Evolutionary conservation across 2,888 invertebrate genomes (phyloP).

Genomic region (Eilema griseolum): DNA sequence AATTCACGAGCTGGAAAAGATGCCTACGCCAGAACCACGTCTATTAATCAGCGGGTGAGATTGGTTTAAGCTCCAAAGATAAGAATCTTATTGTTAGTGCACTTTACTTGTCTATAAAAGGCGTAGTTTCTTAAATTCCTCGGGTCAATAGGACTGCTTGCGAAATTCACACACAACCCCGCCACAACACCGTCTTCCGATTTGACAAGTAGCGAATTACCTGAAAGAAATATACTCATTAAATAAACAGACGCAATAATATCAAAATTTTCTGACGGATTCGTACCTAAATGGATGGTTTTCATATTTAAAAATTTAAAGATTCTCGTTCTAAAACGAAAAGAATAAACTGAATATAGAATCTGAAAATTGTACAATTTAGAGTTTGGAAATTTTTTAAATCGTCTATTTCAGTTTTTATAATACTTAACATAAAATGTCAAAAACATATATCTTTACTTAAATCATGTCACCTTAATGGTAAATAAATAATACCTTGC

Average conservation of each 20-base stretch:
- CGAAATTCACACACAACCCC: conserved; percentile 74
- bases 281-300: too few species aligned
- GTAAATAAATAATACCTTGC: too few species aligned
- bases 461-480: too few species aligned
- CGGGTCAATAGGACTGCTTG: conserved; percentile 70
- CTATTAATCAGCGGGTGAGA: background rate
- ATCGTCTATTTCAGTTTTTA: too few species aligned
- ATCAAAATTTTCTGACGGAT: background rate
- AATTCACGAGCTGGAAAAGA: background rate
- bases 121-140: conserved; percentile 73
- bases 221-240: conserved; percentile 49
- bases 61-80: too few species aligned
- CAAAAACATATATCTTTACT: too few species aligned
- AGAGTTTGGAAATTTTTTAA: too few species aligned
- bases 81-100: background rate
- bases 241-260: background rate
- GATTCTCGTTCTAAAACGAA: background rate
- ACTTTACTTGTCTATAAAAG: conserved; percentile 74
- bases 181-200: conserved; percentile 65
- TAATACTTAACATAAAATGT: too few species aligned
- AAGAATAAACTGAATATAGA: too few species aligned
- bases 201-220: conserved; percentile 71
- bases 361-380: too few species aligned
- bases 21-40: background rate
- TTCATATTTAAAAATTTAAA: background rate